Conservation (phyloP, 1,140 invertebrate genomes). For the Drosophila kohkoa region DNA sequence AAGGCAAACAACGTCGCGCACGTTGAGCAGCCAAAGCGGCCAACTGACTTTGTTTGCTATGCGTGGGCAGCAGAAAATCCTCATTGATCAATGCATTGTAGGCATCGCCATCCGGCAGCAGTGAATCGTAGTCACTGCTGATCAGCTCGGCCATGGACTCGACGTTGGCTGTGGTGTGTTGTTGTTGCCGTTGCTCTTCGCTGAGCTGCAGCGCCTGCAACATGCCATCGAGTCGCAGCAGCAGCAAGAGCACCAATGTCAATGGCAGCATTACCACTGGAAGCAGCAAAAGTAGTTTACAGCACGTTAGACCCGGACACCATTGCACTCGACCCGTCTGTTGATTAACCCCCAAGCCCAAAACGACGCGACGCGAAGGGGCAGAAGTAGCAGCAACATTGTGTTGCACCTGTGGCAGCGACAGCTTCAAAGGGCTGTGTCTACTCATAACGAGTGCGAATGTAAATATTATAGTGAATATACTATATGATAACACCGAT, state of each 20-base stretch:
- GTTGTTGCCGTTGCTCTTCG: slow-evolving; percentile 50
- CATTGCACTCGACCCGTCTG: slow-evolving; percentile 82
- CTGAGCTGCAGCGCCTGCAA: slow-evolving; percentile 65
- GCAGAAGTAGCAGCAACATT: not conserved
- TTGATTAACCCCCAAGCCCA: slow-evolving; percentile 76
- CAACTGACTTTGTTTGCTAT: slow-evolving; percentile 25
- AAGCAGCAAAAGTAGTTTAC: slow-evolving; percentile 79
- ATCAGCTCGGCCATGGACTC: slow-evolving; percentile 38
- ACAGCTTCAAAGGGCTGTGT: slow-evolving; percentile 60
- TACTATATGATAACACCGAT: slow-evolving; percentile 12
- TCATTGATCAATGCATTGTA: slow-evolving; percentile 73
- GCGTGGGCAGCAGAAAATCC: slow-evolving; percentile 61
- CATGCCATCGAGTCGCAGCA: slow-evolving; percentile 81
- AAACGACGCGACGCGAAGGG: slow-evolving; percentile 41
- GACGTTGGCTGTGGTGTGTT: slow-evolving; percentile 26
- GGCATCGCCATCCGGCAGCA: slow-evolving; percentile 56
- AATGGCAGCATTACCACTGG: slow-evolving; percentile 82
- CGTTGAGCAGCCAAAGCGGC: slow-evolving; percentile 12
- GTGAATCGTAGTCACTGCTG: slow-evolving; percentile 54
- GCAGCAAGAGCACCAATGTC: slow-evolving; percentile 75
- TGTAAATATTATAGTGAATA: slow-evolving; percentile 5
- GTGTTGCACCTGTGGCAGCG: slow-evolving; percentile 73
- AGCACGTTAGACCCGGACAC: slow-evolving; percentile 81
- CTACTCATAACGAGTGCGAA: slow-evolving; percentile 58
- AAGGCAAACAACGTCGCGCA: slow-evolving; percentile 67